These are phyloP conservation scores for Enteromius fasciolatus DNA, from an alignment of 2,797 vertebrate species.

Conservation along the genomic window DNA sequence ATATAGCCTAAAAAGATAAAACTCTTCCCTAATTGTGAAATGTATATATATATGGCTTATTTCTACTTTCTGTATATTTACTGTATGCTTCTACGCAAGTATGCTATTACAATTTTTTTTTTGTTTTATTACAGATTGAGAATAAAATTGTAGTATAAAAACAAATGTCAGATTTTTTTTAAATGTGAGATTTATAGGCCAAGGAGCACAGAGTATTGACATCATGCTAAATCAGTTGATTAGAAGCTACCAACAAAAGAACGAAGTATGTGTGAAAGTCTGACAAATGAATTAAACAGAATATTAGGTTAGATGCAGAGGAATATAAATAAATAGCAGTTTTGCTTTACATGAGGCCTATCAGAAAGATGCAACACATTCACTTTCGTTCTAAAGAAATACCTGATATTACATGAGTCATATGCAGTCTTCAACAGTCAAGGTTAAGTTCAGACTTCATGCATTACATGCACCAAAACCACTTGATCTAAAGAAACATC, in stretches of 20 bases:
- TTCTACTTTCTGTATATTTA: background rate
- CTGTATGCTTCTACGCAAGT: background rate
- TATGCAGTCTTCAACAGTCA: background rate
- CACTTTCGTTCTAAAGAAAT: constrained; percentile 6
- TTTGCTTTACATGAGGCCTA: constrained; percentile 27
- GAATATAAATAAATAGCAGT: background rate
- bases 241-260: background rate
- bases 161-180: background rate
- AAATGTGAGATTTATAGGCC: background rate
- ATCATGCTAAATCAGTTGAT: constrained; percentile 7
- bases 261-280: background rate
- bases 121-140: too few species aligned
- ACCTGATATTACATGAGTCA: background rate
- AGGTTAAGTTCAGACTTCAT: background rate
- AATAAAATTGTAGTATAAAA: background rate
- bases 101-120: background rate
- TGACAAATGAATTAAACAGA: background rate
- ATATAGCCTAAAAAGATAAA: background rate
- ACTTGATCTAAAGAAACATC: background rate
- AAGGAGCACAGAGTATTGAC: background rate
- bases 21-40: background rate
- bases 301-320: background rate
- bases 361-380: constrained; percentile 22
- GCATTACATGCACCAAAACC: background rate
- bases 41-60: background rate